phyloP scores from a whole-genome alignment of 2,113 vertebrate species.

The Pelodiscus sinensis region DNA sequence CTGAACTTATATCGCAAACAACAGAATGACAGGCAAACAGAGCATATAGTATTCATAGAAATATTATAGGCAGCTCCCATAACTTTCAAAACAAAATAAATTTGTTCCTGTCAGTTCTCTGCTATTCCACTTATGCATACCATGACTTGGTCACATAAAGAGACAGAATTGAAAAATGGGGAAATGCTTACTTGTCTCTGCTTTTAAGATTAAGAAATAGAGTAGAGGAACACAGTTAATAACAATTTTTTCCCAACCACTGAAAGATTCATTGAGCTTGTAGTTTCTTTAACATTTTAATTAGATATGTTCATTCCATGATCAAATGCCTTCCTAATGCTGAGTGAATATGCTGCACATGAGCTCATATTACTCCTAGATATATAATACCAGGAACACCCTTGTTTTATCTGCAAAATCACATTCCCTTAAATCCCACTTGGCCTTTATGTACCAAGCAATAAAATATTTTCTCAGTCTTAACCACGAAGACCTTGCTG shows the following conservation, averaged over 20 bases:
- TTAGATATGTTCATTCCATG: neutral
- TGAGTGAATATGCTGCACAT: fast-evolving
- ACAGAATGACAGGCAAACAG: neutral
- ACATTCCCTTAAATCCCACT: fast-evolving
- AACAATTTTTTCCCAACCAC: neutral
- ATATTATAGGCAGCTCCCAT: neutral
- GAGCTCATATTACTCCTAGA: neutral
- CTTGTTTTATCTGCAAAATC: neutral
- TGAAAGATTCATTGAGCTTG: neutral
- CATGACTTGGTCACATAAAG: neutral
- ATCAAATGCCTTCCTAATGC: neutral
- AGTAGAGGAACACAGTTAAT: neutral
- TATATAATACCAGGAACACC: neutral
- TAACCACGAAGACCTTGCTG: neutral
- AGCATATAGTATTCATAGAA: neutral
- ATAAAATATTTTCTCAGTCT: neutral
- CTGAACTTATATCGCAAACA: neutral
- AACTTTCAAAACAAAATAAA: neutral
- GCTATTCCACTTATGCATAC: neutral
- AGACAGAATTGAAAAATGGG: neutral
- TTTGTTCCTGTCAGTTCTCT: neutral
- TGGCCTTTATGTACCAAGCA: neutral
- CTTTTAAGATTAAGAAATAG: neutral
- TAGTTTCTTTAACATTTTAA: neutral
- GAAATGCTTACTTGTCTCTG: neutral